Evolutionary conservation across 2,797 vertebrate genomes (phyloP), one percentile per base, ranked within the genome.

Genomic region (Aselliscus stoliczkanus): DNA sequence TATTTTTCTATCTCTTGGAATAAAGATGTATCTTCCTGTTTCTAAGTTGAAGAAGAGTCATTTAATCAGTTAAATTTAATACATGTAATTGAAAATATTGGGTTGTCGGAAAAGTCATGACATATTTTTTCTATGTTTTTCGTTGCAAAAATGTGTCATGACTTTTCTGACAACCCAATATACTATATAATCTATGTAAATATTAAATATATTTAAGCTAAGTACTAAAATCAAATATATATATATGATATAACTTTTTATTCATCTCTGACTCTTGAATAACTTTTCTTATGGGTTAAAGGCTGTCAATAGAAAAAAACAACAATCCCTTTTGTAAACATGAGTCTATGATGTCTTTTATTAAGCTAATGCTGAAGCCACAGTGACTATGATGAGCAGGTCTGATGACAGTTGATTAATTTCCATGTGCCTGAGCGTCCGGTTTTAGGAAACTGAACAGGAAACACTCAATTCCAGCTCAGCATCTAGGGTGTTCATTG

Each of bases 391-490:
- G 88, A 95, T 60, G 72, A 85, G 80, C 50, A 39, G 65, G 34
- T 69, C 44, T 65, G 39, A 65, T 70, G 85, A 69, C 42, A 90
- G 37, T 73, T 79, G 72, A 90, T 92, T 96, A 70, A 90, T 95
- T 34, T 83, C 81, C 58, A 72, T 95, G 69, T 73, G 54, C 5
- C 25, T 56, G 58, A 58, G 77, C 69, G 76, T 65, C 75, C 90
- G 90, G 77, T 62, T 90, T 93, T 65, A 62, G 70, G 64, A 73
- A 79, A 65, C 4, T 52, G 34, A 84, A 81, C 31, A 77, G 67
- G 42, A 90, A 81, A 54, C n/a, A 42, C 58, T 64, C 73, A 39
- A 60, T n/a, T 1, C 64, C 29, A 47, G 44, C 60, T 76, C 83
- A 76, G 73, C 23, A 6, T 79, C 70, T 69, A n/a, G 7, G 34